These are phyloP conservation scores for Chloromyia formosa DNA, from an alignment of 2,888 invertebrate species.

Conservation along the genomic window DNA sequence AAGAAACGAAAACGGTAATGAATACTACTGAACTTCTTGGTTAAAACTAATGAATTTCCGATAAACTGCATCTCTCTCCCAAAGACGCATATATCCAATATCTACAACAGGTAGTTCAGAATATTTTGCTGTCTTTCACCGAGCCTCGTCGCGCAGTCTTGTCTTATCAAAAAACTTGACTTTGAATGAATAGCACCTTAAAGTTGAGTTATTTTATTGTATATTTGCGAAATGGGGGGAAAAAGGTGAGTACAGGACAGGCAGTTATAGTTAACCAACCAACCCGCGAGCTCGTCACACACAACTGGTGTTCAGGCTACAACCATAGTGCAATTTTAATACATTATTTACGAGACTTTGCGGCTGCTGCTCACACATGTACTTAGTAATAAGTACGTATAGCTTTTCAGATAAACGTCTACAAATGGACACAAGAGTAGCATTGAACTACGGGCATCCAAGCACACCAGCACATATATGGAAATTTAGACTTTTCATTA, in stretches of 20 bases:
- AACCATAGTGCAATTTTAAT: not conserved
- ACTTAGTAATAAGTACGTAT: conserved; percentile 22
- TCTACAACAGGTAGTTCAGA: not conserved
- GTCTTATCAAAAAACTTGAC: conserved; percentile 40
- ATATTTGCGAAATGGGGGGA: conserved; percentile 30
- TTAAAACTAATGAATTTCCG: too few species aligned
- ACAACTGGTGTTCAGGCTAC: not conserved
- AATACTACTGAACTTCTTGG: too few species aligned
- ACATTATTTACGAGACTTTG: conserved; percentile 19
- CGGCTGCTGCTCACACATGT: conserved; percentile 15
- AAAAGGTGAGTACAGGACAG: conserved; percentile 26
- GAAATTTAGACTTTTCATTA: conserved; percentile 43
- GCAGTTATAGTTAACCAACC: not conserved
- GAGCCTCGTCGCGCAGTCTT: not conserved
- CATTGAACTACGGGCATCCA: conserved; percentile 13
- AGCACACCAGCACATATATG: conserved; percentile 35
- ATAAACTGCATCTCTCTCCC: not conserved
- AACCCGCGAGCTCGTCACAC: too few species aligned
- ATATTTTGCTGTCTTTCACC: conserved; percentile 26
- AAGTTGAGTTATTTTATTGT: conserved; percentile 15
- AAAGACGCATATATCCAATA: not conserved
- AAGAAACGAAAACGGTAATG: too few species aligned
- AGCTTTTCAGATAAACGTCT: conserved; percentile 2
- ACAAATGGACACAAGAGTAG: conserved; percentile 3
- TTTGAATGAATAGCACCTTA: conserved; percentile 38